These are phyloP conservation scores for Hydriomena furcata DNA, from an alignment of 2,888 invertebrate genomes.

Conservation along the genomic window DNA sequence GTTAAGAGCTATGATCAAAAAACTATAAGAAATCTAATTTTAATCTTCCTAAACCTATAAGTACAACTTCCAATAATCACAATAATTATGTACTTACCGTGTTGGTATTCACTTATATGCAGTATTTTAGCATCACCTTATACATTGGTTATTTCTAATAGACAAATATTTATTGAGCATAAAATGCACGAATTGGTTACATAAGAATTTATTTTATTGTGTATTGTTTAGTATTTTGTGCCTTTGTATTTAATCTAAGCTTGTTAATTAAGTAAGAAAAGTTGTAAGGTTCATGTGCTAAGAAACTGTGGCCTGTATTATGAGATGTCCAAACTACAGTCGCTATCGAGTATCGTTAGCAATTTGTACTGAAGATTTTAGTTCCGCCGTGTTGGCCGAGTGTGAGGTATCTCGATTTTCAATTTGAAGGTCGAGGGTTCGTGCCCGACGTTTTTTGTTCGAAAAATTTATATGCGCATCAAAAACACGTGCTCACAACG, in stretches of 20 bases:
- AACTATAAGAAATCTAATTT: neutral
- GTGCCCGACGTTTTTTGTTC: too few species aligned
- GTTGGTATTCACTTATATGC: neutral
- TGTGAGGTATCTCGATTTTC: too few species aligned
- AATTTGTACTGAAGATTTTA: too few species aligned
- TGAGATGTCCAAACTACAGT: too few species aligned
- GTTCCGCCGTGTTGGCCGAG: too few species aligned
- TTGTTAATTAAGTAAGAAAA: neutral
- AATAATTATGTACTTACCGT: slow-evolving; percentile 7
- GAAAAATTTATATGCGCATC: too few species aligned
- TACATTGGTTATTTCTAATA: neutral
- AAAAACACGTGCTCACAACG: too few species aligned
- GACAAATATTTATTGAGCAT: slow-evolving; percentile 23
- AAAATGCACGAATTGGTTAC: slow-evolving; percentile 31
- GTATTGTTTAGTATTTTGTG: slow-evolving; percentile 9
- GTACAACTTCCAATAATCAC: slow-evolving; percentile 9
- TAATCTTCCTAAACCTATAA: neutral
- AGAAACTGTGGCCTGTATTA: too few species aligned
- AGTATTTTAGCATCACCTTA: slow-evolving; percentile 12
- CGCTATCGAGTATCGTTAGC: too few species aligned
- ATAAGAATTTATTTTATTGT: neutral
- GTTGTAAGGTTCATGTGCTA: too few species aligned
- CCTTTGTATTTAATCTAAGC: slow-evolving; percentile 14
- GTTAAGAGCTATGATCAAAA: neutral
- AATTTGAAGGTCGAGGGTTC: too few species aligned